Evolutionary conservation across 2,113 vertebrate species (phyloP).

Genomic region (Oryzias woworae): DNA sequence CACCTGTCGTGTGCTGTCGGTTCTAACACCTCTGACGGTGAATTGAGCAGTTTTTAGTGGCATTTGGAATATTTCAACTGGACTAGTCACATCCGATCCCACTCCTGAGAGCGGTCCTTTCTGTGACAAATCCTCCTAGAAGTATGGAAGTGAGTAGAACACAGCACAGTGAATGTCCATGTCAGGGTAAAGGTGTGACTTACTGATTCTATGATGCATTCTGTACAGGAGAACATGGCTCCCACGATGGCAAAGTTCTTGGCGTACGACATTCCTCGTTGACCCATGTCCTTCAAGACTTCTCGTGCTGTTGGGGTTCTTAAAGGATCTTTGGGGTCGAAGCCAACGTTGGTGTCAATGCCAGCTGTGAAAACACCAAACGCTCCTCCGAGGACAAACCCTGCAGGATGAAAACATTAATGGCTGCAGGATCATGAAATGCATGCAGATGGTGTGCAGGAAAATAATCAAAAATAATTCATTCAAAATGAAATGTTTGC

Average conservation of each 20-base stretch:
- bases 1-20: too few relatives aligned
- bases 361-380: slow-evolving; percentile 97
- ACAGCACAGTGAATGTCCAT: too few relatives aligned
- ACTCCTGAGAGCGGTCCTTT: too few relatives aligned
- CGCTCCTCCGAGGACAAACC: slow-evolving; percentile 93
- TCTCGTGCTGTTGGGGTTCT: slow-evolving; percentile 90
- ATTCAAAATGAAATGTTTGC: too few relatives aligned
- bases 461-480: too few relatives aligned
- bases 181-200: slow-evolving; percentile 42
- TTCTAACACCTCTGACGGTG: too few relatives aligned
- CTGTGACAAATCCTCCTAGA: too few relatives aligned
- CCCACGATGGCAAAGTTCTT: slow-evolving; percentile 98
- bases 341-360: slow-evolving; percentile 94
- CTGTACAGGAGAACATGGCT: slow-evolving; percentile 97
- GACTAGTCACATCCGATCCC: too few relatives aligned
- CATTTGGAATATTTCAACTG: too few relatives aligned
- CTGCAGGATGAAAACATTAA: slow-evolving; percentile 61
- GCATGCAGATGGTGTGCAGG: background rate
- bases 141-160: too few relatives aligned
- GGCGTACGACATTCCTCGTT: slow-evolving; percentile 95
- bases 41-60: too few relatives aligned
- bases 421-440: too few relatives aligned
- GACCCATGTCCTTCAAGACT: slow-evolving; percentile 97
- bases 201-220: slow-evolving; percentile 97
- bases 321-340: slow-evolving; percentile 95